These are phyloP conservation scores for Ctenochaetus hawaiiensis DNA, from an alignment of 2,797 vertebrate species.

Conservation along the genomic window DNA sequence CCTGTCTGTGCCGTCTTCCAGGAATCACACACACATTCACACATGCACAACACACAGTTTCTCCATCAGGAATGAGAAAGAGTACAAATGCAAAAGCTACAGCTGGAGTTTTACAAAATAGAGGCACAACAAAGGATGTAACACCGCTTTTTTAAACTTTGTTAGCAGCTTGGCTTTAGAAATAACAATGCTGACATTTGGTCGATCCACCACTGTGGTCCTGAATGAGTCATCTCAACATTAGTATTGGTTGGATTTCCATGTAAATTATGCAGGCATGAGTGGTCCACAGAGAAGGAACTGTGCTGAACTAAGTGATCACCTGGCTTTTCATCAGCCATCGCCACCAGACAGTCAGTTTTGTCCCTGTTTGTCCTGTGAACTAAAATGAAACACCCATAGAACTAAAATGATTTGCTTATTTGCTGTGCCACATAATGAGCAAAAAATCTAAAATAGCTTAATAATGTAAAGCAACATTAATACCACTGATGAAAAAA, in stretches of 20 bases:
- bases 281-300: not conserved
- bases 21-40: conserved; percentile 44
- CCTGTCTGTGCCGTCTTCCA: conserved; percentile 53
- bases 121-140: not conserved
- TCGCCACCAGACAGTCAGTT: not conserved
- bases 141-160: not conserved
- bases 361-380: not conserved
- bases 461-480: not conserved
- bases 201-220: not conserved
- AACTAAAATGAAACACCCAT: not conserved
- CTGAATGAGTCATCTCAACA: not conserved
- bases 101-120: conserved; percentile 54
- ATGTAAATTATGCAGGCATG: not conserved
- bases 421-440: too few species aligned
- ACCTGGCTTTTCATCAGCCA: not conserved
- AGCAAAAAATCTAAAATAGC: not conserved
- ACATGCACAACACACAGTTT: conserved; percentile 10
- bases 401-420: not conserved
- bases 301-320: not conserved
- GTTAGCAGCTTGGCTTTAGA: not conserved
- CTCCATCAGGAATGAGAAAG: conserved; percentile 26
- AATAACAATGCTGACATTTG: not conserved
- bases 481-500: not conserved
- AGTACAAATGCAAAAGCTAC: conserved; percentile 38
- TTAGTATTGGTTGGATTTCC: not conserved